These are phyloP conservation scores for Montifringilla adamsi DNA, from an alignment of 2,113 vertebrate species.

Conservation along the genomic window DNA sequence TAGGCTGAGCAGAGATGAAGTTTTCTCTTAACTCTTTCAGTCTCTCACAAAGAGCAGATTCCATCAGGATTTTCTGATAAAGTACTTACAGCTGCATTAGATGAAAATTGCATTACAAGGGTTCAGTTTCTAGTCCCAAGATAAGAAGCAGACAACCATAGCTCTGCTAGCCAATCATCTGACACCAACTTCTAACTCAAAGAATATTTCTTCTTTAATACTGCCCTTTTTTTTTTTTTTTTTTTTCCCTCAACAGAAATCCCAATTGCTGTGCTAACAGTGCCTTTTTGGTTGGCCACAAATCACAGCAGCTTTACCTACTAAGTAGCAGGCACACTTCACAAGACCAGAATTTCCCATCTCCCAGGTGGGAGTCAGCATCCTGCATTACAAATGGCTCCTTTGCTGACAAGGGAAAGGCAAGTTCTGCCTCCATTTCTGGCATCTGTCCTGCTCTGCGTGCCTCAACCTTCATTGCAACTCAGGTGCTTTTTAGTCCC, in stretches of 20 bases:
- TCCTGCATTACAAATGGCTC: neutral
- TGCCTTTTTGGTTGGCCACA: neutral
- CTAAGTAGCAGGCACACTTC: neutral
- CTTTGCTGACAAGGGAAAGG: neutral
- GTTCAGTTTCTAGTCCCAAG: neutral
- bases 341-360: neutral
- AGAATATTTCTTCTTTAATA: neutral
- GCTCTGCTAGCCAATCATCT: neutral
- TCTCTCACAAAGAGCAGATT: neutral
- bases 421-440: neutral
- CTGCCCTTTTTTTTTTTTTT: neutral
- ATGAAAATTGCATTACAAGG: neutral
- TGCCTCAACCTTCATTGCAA: neutral
- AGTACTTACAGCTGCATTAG: neutral
- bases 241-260: neutral
- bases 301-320: neutral
- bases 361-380: neutral
- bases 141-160: neutral
- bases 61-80: neutral
- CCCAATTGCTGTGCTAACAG: neutral
- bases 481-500: neutral
- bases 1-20: neutral
- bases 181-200: neutral
- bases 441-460: fast-evolving
- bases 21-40: conserved; percentile 45